Evolutionary conservation across 2,888 invertebrate genomes (phyloP).

Genomic region (Agrilus biguttatus): DNA sequence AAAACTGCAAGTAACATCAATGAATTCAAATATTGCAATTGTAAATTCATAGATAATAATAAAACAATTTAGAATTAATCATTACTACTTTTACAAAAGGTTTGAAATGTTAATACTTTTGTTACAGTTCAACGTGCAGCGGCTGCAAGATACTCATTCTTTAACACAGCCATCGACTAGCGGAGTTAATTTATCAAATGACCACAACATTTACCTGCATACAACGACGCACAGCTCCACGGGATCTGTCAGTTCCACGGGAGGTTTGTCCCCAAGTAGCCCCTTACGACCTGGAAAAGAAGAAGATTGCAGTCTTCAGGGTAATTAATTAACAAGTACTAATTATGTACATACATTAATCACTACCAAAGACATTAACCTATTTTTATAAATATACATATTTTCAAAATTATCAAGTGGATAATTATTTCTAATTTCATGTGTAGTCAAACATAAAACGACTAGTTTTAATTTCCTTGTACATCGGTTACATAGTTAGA

Average conservation of each 20-base stretch:
- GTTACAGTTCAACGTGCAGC: constrained; percentile 35
- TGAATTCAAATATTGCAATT: too few relatives aligned
- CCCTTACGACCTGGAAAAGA: constrained; percentile 43
- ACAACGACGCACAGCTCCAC: constrained; percentile 29
- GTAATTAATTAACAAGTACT: constrained; percentile 15
- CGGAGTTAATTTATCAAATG: constrained; percentile 23
- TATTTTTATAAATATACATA: too few relatives aligned
- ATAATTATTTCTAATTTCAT: too few relatives aligned
- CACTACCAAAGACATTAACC: too few relatives aligned
- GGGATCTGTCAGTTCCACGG: constrained; percentile 32
- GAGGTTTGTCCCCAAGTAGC: constrained; percentile 30
- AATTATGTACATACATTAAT: too few relatives aligned
- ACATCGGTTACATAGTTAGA: too few relatives aligned
- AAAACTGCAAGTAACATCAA: too few relatives aligned
- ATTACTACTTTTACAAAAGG: background rate
- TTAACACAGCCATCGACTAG: constrained; percentile 22
- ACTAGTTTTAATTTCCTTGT: too few relatives aligned
- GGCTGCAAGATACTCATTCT: constrained; percentile 30
- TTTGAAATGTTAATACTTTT: constrained; percentile 1
- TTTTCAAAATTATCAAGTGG: too few relatives aligned
- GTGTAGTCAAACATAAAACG: too few relatives aligned
- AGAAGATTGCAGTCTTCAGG: constrained; percentile 46
- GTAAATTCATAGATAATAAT: too few relatives aligned
- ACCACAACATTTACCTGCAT: constrained; percentile 25
- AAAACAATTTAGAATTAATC: background rate